Evolutionary conservation across 2,888 invertebrate species (phyloP), one percentile per base, ranked within the genome.

Genomic region (Gymnocheta viridis): DNA sequence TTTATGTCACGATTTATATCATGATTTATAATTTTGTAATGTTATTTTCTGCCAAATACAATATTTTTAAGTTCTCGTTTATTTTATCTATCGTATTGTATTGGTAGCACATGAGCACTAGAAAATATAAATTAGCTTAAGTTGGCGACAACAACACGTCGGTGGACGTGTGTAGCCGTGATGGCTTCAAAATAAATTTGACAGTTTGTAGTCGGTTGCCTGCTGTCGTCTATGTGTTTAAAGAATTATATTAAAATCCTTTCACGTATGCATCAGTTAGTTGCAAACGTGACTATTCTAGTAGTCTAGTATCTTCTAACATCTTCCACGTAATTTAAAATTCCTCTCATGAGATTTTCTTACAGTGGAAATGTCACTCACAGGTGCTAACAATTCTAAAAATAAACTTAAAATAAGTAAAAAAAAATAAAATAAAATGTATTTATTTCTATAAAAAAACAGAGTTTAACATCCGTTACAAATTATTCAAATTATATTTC

Each of bases 311-410:
- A 41, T n/a, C 5, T 24, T 12, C n/a, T 14, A 17, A 2, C 7
- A 41, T 44, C 38, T 44, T 32, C 17, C 29, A 17, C n/a, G n/a
- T 58, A 22, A 47, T 67, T 44, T 58, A 38, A 58, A 66, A 58
- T 67, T 66, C 24, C 17, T 44, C 47, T 12, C 32, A 54, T 41
- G 6, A 47, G 44, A 19, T 2, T 17, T 27, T 4, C 0, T 17
- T 51, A 12, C 47, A 19, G 12, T 49, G 69, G 41, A 78, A 78
- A 78, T 60, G 70, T 60, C 70, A 51, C 10, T 66, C 66, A 76
- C 27, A 51, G 51, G 22, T 69, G 60, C n/a, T 19, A 44, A 62
- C 32, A 14, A 54, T 49, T 41, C 62, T 44, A 3, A 35, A 54
- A 66, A 47, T 27, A 47, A 56, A 51, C 14, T 70, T 14, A 29